Conservation (phyloP, 2,888 invertebrate genomes). For the Synergus laeviventris region DNA sequence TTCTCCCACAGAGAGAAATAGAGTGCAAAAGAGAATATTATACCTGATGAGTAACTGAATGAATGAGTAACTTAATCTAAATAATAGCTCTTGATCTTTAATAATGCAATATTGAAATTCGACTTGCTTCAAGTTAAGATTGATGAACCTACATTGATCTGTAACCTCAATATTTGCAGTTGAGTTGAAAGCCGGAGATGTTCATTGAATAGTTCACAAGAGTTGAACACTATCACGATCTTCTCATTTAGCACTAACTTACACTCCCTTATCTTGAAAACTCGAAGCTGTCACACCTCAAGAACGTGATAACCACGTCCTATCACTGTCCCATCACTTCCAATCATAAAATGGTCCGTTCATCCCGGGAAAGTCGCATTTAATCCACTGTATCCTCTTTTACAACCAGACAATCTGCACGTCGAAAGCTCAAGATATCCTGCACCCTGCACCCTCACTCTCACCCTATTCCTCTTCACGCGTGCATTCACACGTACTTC, state of each 20-base stretch:
- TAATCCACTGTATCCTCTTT: slow-evolving; percentile 33
- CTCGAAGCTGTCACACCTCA: not conserved
- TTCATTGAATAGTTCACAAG: slow-evolving; percentile 17
- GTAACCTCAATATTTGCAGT: slow-evolving; percentile 17
- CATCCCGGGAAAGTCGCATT: not conserved
- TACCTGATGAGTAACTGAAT: not conserved
- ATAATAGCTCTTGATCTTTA: not conserved
- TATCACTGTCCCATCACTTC: slow-evolving; percentile 22
- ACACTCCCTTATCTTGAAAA: not conserved
- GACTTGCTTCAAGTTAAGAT: not conserved
- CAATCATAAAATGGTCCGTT: slow-evolving; percentile 16
- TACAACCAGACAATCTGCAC: slow-evolving; percentile 7
- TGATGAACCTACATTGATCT: slow-evolving; percentile 27
- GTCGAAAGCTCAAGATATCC: slow-evolving; percentile 20
- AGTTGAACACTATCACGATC: slow-evolving; percentile 22
- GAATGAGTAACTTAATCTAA: not conserved
- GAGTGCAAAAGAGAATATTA: not conserved
- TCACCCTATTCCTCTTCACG: slow-evolving; percentile 36
- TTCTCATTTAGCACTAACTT: slow-evolving; percentile 16
- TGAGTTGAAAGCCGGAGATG: slow-evolving; percentile 1
- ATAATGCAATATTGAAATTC: not conserved
- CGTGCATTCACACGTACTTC: slow-evolving; percentile 43
- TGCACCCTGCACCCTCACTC: not conserved
- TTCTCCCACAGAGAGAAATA: not conserved
- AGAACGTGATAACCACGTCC: not conserved